Evolutionary conservation across 1,140 invertebrate species (phyloP).

Genomic region (Anastatus disparis): DNA sequence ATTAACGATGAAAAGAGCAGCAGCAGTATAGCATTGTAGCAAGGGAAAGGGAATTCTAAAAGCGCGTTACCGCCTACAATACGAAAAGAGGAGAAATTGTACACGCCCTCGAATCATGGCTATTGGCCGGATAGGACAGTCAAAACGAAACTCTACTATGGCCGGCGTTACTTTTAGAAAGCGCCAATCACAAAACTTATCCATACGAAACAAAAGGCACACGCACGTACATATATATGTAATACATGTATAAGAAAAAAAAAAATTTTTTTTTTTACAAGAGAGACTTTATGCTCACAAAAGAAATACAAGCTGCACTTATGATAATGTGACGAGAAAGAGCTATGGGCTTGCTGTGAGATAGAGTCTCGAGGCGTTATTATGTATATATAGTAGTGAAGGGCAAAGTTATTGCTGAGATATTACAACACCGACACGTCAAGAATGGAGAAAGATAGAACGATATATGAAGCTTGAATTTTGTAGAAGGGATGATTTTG

Average conservation of each 20-base stretch:
- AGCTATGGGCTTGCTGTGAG: no score
- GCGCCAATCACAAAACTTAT: constrained; percentile 61
- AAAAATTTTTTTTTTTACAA: no score
- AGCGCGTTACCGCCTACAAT: not conserved
- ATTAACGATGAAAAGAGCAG: not conserved
- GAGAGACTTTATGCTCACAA: no score
- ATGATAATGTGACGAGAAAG: not conserved
- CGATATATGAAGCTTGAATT: not conserved
- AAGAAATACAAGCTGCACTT: not conserved
- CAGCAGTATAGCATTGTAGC: not conserved
- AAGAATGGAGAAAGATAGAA: no score
- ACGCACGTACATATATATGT: constrained; percentile 38
- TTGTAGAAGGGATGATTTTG: not conserved
- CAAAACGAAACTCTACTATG: constrained; percentile 63
- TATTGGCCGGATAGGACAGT: constrained; percentile 65
- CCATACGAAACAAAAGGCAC: constrained; percentile 62
- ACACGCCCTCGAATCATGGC: constrained; percentile 62
- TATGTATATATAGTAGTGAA: no score
- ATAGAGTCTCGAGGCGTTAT: no score
- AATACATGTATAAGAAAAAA: not conserved
- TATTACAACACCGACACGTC: no score
- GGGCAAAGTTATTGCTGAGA: no score
- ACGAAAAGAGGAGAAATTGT: not conserved
- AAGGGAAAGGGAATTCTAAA: not conserved
- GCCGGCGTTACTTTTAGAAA: constrained; percentile 55